phyloP scores from a whole-genome alignment of 2,797 vertebrate genomes.

The Coilia nasus region DNA sequence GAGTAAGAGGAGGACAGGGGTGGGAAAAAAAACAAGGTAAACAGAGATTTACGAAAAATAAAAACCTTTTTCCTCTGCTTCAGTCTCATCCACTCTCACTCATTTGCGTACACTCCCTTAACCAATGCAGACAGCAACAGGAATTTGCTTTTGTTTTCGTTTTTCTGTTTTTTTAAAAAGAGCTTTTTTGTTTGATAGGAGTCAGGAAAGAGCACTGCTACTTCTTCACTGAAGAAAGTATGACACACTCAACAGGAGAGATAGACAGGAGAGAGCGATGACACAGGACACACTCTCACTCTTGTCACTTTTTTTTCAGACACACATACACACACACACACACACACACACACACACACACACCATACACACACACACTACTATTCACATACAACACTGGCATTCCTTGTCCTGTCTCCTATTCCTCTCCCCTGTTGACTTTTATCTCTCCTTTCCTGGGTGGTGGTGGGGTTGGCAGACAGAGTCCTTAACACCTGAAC shows the following conservation, averaged over 20 bases:
- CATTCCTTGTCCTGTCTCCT: slow-evolving; percentile 32
- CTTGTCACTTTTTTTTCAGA: not conserved
- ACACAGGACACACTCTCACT: not conserved
- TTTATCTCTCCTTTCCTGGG: slow-evolving; percentile 28
- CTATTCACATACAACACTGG: slow-evolving; percentile 19
- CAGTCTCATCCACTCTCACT: slow-evolving; percentile 12
- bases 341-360: slow-evolving; percentile 3
- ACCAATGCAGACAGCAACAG: slow-evolving; percentile 28
- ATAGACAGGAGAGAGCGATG: slow-evolving; percentile 30
- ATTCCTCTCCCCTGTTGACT: slow-evolving; percentile 25
- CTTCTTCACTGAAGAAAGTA: slow-evolving; percentile 68
- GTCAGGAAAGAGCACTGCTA: slow-evolving; percentile 36
- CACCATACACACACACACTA: not conserved
- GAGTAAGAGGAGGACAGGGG: not conserved
- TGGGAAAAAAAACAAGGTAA: not conserved
- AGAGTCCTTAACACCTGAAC: not conserved
- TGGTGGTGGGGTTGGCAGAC: not conserved
- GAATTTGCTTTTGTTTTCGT: not conserved
- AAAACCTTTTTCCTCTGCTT: slow-evolving; percentile 33
- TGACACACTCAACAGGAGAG: slow-evolving; percentile 54
- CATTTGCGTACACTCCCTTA: slow-evolving; percentile 25
- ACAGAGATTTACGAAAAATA: slow-evolving; percentile 29
- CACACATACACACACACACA: not conserved
- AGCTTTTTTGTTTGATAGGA: slow-evolving; percentile 25
- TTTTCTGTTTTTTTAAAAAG: not conserved